Conservation (phyloP, 2,888 invertebrate genomes). For the Urechis unicinctus region DNA sequence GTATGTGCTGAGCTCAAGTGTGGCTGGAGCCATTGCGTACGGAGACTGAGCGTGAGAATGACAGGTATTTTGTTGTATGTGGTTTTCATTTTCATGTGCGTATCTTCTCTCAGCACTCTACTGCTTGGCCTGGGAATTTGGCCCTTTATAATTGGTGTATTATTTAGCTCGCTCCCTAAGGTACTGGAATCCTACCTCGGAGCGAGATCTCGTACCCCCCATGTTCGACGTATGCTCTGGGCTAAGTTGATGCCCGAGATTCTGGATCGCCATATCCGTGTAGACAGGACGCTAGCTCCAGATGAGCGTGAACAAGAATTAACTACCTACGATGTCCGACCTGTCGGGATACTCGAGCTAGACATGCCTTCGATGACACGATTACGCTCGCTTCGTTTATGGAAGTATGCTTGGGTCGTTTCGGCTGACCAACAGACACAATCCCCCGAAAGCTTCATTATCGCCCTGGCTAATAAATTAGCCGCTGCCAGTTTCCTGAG, state of each 20-base stretch:
- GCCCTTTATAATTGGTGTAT: no score
- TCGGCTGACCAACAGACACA: slow-evolving; percentile 25
- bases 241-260: slow-evolving; percentile 23
- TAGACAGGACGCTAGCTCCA: slow-evolving; percentile 18
- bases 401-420: slow-evolving; percentile 26
- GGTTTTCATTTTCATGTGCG: slow-evolving; percentile 17
- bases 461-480: slow-evolving; percentile 22
- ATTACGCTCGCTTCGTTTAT: slow-evolving; percentile 17
- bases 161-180: slow-evolving; percentile 16
- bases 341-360: slow-evolving; percentile 23
- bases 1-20: slow-evolving; percentile 22
- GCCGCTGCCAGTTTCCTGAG: slow-evolving; percentile 23
- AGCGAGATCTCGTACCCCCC: background rate
- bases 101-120: slow-evolving; percentile 14
- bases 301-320: slow-evolving; percentile 20
- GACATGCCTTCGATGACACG: slow-evolving; percentile 18
- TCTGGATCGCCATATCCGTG: slow-evolving; percentile 23
- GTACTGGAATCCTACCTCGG: slow-evolving; percentile 11
- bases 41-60: slow-evolving; percentile 13
- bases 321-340: slow-evolving; percentile 26
- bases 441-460: slow-evolving; percentile 18
- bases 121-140: slow-evolving; percentile 12
- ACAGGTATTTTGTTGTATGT: slow-evolving; percentile 14
- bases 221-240: slow-evolving; percentile 14
- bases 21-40: slow-evolving; percentile 19